Evolutionary conservation across 2,888 invertebrate species (phyloP).

Genomic region (Slavum lentiscoides): DNA sequence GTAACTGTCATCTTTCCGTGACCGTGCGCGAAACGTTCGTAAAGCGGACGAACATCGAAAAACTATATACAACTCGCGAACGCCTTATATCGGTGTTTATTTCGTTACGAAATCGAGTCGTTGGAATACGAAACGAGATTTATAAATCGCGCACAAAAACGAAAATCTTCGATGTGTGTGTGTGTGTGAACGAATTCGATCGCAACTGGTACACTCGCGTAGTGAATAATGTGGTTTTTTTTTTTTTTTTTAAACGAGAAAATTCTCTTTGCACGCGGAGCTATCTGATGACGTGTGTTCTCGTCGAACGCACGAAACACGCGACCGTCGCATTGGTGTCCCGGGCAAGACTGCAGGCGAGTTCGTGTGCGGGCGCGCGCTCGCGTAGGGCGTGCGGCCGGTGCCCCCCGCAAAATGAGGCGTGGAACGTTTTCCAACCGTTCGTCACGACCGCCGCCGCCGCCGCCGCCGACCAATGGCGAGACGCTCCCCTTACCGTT

Average conservation of each 20-base stretch:
- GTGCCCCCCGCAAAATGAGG: conserved; percentile 11
- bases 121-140: no score
- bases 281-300: not conserved
- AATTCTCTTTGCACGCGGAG: no score
- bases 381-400: conserved; percentile 26
- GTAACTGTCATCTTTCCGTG: conserved; percentile 60
- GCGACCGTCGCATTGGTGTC: conserved; percentile 35
- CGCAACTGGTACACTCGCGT: no score
- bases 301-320: conserved; percentile 22
- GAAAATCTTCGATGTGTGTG: no score
- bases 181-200: no score
- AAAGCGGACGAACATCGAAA: conserved; percentile 45
- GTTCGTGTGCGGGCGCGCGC: not conserved
- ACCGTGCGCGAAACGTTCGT: conserved; percentile 26
- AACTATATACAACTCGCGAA: conserved; percentile 23
- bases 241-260: no score
- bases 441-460: no score
- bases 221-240: no score
- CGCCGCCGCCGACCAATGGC: conserved; percentile 20
- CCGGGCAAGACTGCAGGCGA: conserved; percentile 43
- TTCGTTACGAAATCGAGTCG: no score
- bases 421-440: conserved; percentile 40
- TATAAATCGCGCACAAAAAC: no score
- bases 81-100: no score
- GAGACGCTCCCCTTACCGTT: not conserved